Evolutionary conservation across 2,113 vertebrate species (phyloP).

Genomic region (Lonchura striata): DNA sequence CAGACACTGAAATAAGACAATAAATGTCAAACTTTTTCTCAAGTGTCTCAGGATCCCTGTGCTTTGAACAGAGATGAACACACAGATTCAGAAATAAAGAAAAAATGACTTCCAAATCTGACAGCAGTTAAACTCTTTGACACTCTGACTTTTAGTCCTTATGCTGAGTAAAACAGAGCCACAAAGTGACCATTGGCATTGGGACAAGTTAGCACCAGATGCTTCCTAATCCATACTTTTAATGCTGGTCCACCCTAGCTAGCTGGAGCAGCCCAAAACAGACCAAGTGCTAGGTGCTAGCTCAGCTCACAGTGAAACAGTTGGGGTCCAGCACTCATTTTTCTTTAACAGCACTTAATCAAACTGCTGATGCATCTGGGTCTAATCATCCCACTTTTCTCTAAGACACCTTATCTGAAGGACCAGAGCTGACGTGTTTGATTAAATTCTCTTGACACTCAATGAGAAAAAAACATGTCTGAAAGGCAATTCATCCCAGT

Average conservation of each 20-base stretch:
- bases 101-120: neutral
- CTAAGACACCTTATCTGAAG: neutral
- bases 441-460: neutral
- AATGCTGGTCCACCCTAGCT: neutral
- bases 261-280: neutral
- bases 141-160: neutral
- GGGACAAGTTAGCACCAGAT: neutral
- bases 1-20: neutral
- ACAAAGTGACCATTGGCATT: neutral
- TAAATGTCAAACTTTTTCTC: neutral
- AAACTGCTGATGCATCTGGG: neutral
- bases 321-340: neutral
- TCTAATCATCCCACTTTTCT: neutral
- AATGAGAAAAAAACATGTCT: neutral
- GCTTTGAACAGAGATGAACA: neutral
- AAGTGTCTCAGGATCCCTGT: neutral
- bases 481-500: neutral
- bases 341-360: neutral
- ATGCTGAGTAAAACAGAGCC: neutral
- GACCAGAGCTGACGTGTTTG: neutral
- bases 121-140: neutral
- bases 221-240: fast-evolving
- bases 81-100: neutral
- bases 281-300: neutral
- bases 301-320: neutral